Base-by-base conservation (phyloP, 2,888 invertebrate genomes). In the Campopleginae sp. region DNA sequence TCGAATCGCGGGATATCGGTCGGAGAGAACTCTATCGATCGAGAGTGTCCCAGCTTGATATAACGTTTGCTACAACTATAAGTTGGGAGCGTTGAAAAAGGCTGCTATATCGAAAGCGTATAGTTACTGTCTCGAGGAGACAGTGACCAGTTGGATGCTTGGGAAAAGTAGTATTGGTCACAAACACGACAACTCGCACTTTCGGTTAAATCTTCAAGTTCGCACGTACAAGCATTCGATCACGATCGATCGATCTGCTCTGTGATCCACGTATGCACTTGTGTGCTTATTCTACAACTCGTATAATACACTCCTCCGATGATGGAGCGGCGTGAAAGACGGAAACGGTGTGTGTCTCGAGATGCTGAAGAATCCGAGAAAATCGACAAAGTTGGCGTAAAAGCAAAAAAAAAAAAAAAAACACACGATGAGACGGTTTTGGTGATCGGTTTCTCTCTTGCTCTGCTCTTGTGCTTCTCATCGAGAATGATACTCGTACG, bases 221-320 rank as follows among this genome's bases (percentile, higher is more conserved):
- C 76, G 70, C 81, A 75, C 70, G 46, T 80, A 80, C 76, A 80
- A 87, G 80, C 90, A 88, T 88, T 88, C 88, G 87, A 88, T 87
- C 85, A 79, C 70, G 51, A 79, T 42, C 74, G 71, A 81, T 86
- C 84, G 58, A 80, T 61, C 54, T 63, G 76, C 81, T 33, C 54
- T 5, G 2, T 19, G 63, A 54, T 75, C 80, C 66, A 33, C 65
- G 76, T 74, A 70, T 71, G 31, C 68, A 12, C 19, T 65, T 61
- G n/a, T 51, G 19, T 65, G n/a, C 42, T 65, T 23, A 23, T 33
- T 27, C 38, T 38, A 71, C 10, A 33, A 51, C 46, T 71, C 70
- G 48, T 76, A 66, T 76, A 51, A 66, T 66, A 46, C 12, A 48
- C n/a, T 61, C n/a, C 48, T 66, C 31, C 31, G 63, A 70, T 80